Conservation (phyloP, 2,888 invertebrate genomes). For the Brachylomia viminalis region DNA sequence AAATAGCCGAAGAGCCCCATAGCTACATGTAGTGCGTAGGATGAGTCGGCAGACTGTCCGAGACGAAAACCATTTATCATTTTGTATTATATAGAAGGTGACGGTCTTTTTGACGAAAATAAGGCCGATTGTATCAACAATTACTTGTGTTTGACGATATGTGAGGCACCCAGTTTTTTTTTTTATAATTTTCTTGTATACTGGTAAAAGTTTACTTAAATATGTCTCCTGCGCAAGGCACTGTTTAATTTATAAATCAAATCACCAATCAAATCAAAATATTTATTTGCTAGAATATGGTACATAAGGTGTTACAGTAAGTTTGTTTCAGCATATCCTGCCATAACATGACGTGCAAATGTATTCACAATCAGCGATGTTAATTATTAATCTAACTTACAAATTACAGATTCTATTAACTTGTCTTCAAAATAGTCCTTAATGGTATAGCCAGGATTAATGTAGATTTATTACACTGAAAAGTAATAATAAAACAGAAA, state of each 20-base stretch:
- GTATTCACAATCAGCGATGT: too few species aligned
- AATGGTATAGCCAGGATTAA: background rate
- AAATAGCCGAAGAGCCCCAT: conserved; percentile 15
- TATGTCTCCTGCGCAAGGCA: background rate
- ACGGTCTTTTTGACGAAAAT: conserved; percentile 11
- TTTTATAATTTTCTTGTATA: background rate
- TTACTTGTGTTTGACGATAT: background rate
- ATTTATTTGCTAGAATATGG: too few species aligned
- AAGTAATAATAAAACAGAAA: conserved; percentile 27
- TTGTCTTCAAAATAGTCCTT: too few species aligned
- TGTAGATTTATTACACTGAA: conserved; percentile 3
- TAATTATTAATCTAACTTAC: too few species aligned
- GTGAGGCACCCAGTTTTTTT: too few species aligned
- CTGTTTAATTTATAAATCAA: conserved; percentile 28
- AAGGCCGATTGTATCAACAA: conserved; percentile 1
- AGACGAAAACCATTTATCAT: conserved; percentile 40
- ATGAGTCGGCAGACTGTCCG: conserved; percentile 28
- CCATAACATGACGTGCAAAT: too few species aligned
- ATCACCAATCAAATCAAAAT: too few species aligned
- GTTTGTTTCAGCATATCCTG: too few species aligned
- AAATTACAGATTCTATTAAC: too few species aligned
- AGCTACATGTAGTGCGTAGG: conserved; percentile 19
- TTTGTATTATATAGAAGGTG: conserved; percentile 10
- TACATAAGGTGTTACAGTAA: too few species aligned
- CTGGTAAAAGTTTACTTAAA: background rate